These are phyloP conservation scores for Drosophila rhopaloa DNA, from an alignment of 1,140 invertebrate genomes.

Conservation along the genomic window DNA sequence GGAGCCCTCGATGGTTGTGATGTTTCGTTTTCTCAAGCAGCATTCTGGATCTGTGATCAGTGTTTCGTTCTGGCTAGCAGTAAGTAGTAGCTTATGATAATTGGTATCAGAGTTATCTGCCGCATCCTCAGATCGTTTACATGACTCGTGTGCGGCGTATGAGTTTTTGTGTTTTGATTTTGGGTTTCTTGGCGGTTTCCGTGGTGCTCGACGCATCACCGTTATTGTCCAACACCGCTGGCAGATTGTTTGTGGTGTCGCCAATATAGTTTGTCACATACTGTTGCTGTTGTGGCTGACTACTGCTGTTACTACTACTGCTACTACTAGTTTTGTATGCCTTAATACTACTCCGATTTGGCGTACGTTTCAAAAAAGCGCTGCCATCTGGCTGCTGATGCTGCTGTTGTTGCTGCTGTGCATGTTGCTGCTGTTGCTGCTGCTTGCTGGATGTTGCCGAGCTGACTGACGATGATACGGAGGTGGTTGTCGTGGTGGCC, in stretches of 20 bases:
- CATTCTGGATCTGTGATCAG: conserved; percentile 15
- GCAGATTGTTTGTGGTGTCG: conserved; percentile 80
- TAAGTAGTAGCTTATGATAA: conserved; percentile 55
- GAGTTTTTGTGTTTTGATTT: conserved; percentile 84
- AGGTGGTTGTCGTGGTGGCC: conserved; percentile 54
- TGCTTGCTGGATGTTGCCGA: conserved; percentile 45
- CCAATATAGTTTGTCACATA: conserved; percentile 81
- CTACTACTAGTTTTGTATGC: conserved; percentile 62
- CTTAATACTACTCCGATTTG: conserved; percentile 63
- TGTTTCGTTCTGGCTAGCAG: conserved; percentile 35
- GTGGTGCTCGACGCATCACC: conserved; percentile 40
- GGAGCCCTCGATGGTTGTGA: conserved; percentile 1
- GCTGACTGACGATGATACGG: conserved; percentile 66
- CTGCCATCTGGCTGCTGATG: conserved; percentile 57
- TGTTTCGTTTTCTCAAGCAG: conserved; percentile 28
- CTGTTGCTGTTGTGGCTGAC: conserved; percentile 23
- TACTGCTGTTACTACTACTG: conserved; percentile 69
- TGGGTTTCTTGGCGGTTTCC: conserved; percentile 68
- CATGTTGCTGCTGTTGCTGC: conserved; percentile 31
- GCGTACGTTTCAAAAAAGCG: conserved; percentile 81
- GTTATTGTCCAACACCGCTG: conserved; percentile 69
- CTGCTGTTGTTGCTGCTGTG: conserved; percentile 40
- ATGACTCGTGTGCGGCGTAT: conserved; percentile 84
- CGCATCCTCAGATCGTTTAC: conserved; percentile 39
- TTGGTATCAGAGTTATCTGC: conserved; percentile 37